Base-by-base conservation (phyloP, 2,888 invertebrate genomes). In the Idaea biselata region DNA sequence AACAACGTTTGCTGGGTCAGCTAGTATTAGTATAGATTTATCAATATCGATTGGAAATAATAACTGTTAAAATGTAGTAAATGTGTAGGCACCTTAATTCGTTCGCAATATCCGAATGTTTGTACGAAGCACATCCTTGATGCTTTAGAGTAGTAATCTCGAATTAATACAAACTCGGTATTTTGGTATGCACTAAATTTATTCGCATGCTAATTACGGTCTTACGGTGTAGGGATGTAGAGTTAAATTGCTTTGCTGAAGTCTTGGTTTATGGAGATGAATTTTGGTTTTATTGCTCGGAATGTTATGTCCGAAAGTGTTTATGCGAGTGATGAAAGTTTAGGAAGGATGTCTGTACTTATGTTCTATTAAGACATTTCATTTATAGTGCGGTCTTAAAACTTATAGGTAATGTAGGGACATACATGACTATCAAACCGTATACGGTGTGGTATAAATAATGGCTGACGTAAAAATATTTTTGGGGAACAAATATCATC, bases 241-340 rank as follows among this genome's bases (percentile, higher is more conserved):
- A 44, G 44, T 44, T 44, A 44, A 44, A 44, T 44, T 44, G 44
- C 44, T 44, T 44, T 44, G 44, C 11, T 44, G 44, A 44, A 44
- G 44, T 44, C 44, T 44, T 14, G 44, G 44, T 44, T 44, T 44
- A 44, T 44, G 44, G 44, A 44, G 44, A 44, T 44, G 44, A 44
- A 44, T 44, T 44, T 11, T 44, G 44, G 44, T 64, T 61, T 59
- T 60, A 64, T 64, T 64, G 59, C 44, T 44, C 25, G 18, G 58
- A 60, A 55, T 31, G 44, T 44, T 44, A 44, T 44, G 44, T 44
- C 44, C 44, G 44, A 44, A 44, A 44, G 44, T 44, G 44, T 44
- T 44, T 44, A 44, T 44, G 44, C 14, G 8, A 44, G 44, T 44
- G 44, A 44, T 44, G 44, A 44, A 44, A 44, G 44, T 44, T 44